phyloP scores from a whole-genome alignment of 1,140 invertebrate species.

The Caenorhabditis remanei region DNA sequence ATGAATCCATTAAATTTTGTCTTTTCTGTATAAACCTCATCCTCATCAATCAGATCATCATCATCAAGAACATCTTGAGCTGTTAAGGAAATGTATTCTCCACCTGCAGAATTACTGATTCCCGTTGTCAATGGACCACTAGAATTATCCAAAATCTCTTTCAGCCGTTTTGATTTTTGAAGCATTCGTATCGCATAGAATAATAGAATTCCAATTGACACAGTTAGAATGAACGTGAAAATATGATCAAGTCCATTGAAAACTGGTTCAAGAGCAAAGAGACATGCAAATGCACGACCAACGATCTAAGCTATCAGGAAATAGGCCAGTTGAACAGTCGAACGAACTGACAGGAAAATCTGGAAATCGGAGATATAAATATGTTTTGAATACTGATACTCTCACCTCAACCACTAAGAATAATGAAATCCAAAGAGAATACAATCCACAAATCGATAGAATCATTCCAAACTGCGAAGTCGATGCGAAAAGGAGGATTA shows the following conservation, averaged over 20 bases:
- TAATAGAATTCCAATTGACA: constrained; percentile 12
- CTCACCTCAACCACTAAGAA: constrained; percentile 26
- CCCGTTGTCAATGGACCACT: neutral
- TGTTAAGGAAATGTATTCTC: constrained; percentile 34
- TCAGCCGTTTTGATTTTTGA: constrained; percentile 28
- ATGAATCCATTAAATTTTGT: constrained; percentile 65
- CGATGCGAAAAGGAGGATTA: constrained; percentile 6
- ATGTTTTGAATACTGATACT: too few relatives aligned
- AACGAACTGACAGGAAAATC: constrained; percentile 22
- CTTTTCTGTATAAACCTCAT: constrained; percentile 51
- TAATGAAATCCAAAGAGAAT: neutral
- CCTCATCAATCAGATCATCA: constrained; percentile 35
- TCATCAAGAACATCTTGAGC: constrained; percentile 38
- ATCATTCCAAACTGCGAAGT: constrained; percentile 14
- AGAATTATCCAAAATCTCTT: constrained; percentile 43
- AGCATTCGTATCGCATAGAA: constrained; percentile 23
- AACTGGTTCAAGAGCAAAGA: constrained; percentile 17
- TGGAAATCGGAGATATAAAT: neutral
- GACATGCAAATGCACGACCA: constrained; percentile 5
- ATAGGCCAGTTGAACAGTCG: constrained; percentile 25
- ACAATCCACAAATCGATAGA: constrained; percentile 14
- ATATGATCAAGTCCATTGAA: neutral
- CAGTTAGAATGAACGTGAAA: neutral
- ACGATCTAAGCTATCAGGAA: constrained; percentile 35
- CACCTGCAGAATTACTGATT: neutral